Evolutionary conservation across 2,113 vertebrate species (phyloP), one percentile per base, ranked within the genome.

Genomic region (Fulica atra): DNA sequence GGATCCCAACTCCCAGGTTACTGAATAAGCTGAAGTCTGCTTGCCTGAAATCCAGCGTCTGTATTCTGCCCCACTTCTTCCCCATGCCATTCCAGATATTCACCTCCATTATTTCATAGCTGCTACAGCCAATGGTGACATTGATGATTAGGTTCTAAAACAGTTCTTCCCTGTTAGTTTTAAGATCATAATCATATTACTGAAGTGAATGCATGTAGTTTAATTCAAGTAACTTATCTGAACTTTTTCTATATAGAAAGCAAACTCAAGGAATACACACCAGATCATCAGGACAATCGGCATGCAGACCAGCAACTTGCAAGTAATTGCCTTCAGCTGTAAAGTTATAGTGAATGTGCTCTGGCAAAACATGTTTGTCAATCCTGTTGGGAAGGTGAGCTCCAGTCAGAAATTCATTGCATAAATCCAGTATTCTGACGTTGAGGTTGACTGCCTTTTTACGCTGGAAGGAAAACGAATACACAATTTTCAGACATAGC

Each of bases 401-500:
- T 93, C 99, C 98, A 81, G 98, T 96, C 40, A 99, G 97, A 91
- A 99, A 99, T 69, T 98, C 97, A 7, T 98, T 99, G 95, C 98
- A 99, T 53, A 99, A 97, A 95, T 99, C 99, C 97, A 99, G 59
- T 80, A 99, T 98, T 92, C 98, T 98, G 66, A 99, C 98, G 0
- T 99, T 99, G 59, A 99, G 98, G 63, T 98, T 98, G 5, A 99
- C 99, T 2, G 98, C 99, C 93, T 98, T 98, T 93, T 98, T 98
- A 87, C 99, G 98, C 99, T 99, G 95, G 25, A 88, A 64, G 23
- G 86, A 63, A 77, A 81, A 80, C 3, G 92, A 51, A 96, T 25
- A 93, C 10, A 92, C 81, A 72, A 90, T 13, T 24, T 86, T 92
- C 69, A 95, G 76, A 69, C 16, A 77, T 2, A 61, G 9, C 11